Conservation (phyloP, 2,888 invertebrate genomes). For the Nezara viridula region DNA sequence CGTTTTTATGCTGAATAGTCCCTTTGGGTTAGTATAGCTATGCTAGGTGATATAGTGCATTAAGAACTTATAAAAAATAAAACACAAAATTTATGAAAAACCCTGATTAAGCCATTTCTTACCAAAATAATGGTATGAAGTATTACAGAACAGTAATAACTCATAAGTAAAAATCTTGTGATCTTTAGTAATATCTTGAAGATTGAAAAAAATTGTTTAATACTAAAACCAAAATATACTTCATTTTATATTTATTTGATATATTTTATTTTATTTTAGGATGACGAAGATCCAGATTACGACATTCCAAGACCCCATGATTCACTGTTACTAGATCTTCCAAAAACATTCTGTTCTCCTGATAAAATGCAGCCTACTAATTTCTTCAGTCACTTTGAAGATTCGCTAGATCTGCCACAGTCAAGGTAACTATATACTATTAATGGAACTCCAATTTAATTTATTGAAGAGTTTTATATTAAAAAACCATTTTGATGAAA, state of each 20-base stretch:
- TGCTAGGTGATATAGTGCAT: too few species aligned
- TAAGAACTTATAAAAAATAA: too few species aligned
- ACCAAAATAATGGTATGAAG: too few species aligned
- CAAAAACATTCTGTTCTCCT: slow-evolving; percentile 38
- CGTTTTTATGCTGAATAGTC: too few species aligned
- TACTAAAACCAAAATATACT: neutral
- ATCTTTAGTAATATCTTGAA: neutral
- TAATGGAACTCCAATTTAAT: neutral
- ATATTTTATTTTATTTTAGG: neutral
- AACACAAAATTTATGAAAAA: too few species aligned
- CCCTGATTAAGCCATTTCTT: too few species aligned
- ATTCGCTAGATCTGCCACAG: slow-evolving; percentile 64
- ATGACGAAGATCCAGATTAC: slow-evolving; percentile 70
- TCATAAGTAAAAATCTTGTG: neutral
- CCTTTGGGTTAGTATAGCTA: too few species aligned
- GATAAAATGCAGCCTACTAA: slow-evolving; percentile 61
- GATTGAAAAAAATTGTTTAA: neutral
- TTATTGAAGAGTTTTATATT: neutral
- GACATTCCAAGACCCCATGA: slow-evolving; percentile 71
- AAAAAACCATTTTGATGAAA: neutral
- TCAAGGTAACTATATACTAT: slow-evolving; percentile 55
- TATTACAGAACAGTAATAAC: too few species aligned
- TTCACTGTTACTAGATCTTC: slow-evolving; percentile 66
- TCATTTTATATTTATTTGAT: neutral
- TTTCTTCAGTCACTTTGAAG: slow-evolving; percentile 64